A percentile compares a stretch with the other conserved stretches of the same genome.
These are phyloP conservation scores for Vultur gryphus DNA, from an alignment of 2,797 vertebrate species.

Conservation along the genomic window DNA sequence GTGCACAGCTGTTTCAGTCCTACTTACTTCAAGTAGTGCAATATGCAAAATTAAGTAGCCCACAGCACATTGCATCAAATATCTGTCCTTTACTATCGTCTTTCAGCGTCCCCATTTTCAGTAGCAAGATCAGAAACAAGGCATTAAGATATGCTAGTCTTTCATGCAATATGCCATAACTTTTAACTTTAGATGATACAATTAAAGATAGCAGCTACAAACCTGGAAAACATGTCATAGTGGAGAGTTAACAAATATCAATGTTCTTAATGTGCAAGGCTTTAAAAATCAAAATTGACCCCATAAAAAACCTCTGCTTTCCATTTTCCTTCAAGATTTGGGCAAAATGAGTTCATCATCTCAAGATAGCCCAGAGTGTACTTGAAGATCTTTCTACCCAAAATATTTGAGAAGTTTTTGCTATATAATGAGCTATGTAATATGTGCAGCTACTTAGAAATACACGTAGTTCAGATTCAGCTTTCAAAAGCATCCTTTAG, in stretches of 20 bases:
- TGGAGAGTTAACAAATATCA: not conserved
- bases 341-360: not conserved
- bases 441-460: not conserved
- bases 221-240: not conserved
- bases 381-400: not conserved
- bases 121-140: not conserved
- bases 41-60: not conserved
- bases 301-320: not conserved
- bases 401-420: not conserved
- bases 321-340: not conserved
- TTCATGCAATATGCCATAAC: not conserved
- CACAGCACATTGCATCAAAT: not conserved
- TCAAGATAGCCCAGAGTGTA: not conserved
- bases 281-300: not conserved
- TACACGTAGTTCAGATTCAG: not conserved
- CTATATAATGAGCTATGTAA: not conserved
- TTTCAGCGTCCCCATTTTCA: not conserved
- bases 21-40: not conserved
- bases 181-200: not conserved
- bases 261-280: not conserved
- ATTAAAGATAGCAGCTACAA: not conserved
- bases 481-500: not conserved
- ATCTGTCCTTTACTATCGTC: not conserved
- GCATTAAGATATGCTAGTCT: not conserved
- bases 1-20: not conserved